Percentiles rank a stretch among this genome's conserved stretches.
phyloP scores from a whole-genome alignment of 2,888 invertebrate genomes.

The Pinctada fucata region DNA sequence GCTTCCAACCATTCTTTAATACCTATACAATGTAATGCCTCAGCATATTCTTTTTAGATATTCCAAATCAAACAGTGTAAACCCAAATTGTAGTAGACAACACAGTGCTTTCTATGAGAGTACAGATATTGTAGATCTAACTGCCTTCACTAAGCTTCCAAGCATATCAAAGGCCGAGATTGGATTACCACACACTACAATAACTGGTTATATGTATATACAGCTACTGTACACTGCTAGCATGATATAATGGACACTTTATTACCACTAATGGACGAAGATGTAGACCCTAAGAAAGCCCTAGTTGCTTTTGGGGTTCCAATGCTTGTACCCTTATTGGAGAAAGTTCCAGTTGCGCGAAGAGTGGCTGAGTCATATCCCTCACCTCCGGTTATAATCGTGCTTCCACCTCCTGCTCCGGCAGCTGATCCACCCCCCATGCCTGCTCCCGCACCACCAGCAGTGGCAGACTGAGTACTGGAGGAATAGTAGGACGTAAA shows the following conservation, averaged over 20 bases:
- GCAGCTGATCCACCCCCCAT: slow-evolving; percentile 11
- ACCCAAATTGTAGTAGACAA: too few relatives aligned
- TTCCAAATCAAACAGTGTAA: too few relatives aligned
- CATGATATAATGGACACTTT: neutral
- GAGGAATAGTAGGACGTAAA: slow-evolving; percentile 51
- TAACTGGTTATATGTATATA: too few relatives aligned
- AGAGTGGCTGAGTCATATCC: slow-evolving; percentile 63
- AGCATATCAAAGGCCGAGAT: too few relatives aligned
- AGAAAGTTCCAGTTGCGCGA: slow-evolving; percentile 66
- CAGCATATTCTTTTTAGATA: too few relatives aligned
- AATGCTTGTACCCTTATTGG: slow-evolving; percentile 67
- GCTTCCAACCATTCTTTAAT: too few relatives aligned
- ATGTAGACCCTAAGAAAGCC: slow-evolving; percentile 55
- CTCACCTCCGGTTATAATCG: slow-evolving; percentile 31
- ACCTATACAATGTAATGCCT: too few relatives aligned
- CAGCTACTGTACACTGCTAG: neutral
- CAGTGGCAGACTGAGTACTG: slow-evolving; percentile 31
- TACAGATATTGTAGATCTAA: too few relatives aligned
- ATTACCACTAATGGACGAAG: slow-evolving; percentile 37
- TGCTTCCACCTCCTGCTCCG: slow-evolving; percentile 15
- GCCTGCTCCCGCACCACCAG: slow-evolving; percentile 49
- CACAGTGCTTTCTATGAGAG: too few relatives aligned
- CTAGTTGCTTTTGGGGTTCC: slow-evolving; percentile 65
- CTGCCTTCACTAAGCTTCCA: too few relatives aligned
- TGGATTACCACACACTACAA: too few relatives aligned